Evolutionary conservation across 30 jellyfish, hydroid and myxozoan species (phyloP), one percentile per base, ranked within the genome.

Genomic region (Kudoa iwatai): DNA sequence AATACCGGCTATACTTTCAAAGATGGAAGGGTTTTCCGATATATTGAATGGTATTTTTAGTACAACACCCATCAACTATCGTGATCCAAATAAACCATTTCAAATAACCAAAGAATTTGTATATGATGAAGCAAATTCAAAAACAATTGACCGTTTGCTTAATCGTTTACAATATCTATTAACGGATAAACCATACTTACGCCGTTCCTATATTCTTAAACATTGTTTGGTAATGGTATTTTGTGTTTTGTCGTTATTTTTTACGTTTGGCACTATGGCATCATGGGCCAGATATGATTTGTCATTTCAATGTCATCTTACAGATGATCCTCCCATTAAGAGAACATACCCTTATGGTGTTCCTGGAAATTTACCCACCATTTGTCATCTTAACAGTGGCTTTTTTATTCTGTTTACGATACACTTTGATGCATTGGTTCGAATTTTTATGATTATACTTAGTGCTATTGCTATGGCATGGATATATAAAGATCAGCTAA

Each of bases 41-140:
- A 63, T 63, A 3, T 54, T 63, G 45, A 48, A 42, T 17, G 57
- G 50, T 9, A 63, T 63, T 65, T 63, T 63, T 46, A 42, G 41
- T 3, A 42, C 53, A 11, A 32, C 23, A 20, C 86, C 86, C 2
- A 53, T 38, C 36, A 52, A 53, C 38, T 63, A 63, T 48, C 48
- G 86, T 28, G 53, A 63, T 40, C 86, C 86, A n/a, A 61, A 61
- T 48, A 28, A 28, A n/a, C 53, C 81, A 0, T 50, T 63, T 33
- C 86, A 63, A 32, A 63, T 63, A 79, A 71, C 82, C 34, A 52
- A 79, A 12, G 86, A 63, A 42, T 39, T 63, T 11, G 32, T 57
- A 2, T 63, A 43, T 32, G 57, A 45, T 20, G 48, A 71, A 18
- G 64, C 55, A 10, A 63, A 63, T 48, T 47, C 35, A 36, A 60